Base-by-base conservation (phyloP, 2,797 vertebrate genomes). In the Helarctos malayanus region DNA sequence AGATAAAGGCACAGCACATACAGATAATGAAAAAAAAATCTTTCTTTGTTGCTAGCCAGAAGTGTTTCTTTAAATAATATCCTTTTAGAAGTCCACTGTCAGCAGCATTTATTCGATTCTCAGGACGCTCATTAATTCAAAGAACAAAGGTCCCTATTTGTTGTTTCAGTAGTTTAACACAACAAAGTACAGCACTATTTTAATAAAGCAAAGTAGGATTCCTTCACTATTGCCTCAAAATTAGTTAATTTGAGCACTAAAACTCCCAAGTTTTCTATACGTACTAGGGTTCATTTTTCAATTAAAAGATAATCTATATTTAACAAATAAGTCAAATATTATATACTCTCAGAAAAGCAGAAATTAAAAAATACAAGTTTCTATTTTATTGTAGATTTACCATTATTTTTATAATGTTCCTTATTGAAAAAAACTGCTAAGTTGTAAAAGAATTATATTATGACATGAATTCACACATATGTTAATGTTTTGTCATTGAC, bases 171-270 rank as follows among this genome's bases (percentile, higher is more conserved):
- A 57, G 15, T 49, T 83, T 94, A 96, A 71, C 84, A 97, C 85
- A 97, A 91, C 71, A 96, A 75, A 95, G 95, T 86, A 82, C 90
- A 83, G 38, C 80, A 49, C 84, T 86, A 61, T 95, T 91, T 90
- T 91, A 96, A 89, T 63, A 97, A 98, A 97, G 45, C 47, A 97
- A 97, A 94, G 68, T 96, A 97, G 65, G 69, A 52, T 82, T 56
- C 52, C 71, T 96, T 95, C 81, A 49, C 86, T 29, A 7, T 85
- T 95, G 59, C n/a, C 96, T 83, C 21, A 59, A 94, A 97, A 68
- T 76, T 57, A n/a, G 11, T 73, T 92, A 32, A 47, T n/a, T 13
- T 1, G 14, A 54, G 23, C 32, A 32, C 16, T 32, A 47, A 76
- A 52, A 27, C 2, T 13, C 47, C 19, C 27, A 10, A n/a, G 41